Conservation (phyloP, 1,140 invertebrate genomes). For the Nymphalis io region DNA sequence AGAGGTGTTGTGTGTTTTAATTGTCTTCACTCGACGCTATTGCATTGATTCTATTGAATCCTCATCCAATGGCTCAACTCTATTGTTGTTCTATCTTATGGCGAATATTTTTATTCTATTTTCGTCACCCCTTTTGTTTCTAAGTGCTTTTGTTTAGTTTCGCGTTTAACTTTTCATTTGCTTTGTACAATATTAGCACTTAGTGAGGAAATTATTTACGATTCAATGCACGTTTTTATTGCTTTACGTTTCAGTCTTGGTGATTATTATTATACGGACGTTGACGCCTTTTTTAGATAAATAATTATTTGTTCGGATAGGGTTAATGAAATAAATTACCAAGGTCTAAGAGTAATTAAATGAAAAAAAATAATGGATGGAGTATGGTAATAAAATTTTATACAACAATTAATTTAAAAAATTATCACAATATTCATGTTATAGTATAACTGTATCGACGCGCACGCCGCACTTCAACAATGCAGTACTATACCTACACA, state of each 20-base stretch:
- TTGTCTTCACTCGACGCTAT: slow-evolving; percentile 28
- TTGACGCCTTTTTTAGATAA: too few species aligned
- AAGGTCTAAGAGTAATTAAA: too few species aligned
- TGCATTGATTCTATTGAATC: slow-evolving; percentile 37
- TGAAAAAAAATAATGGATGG: too few species aligned
- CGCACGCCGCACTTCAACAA: too few species aligned
- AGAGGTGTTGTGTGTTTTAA: slow-evolving; percentile 40
- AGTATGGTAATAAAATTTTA: too few species aligned
- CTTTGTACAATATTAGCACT: background rate
- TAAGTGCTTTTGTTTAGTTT: slow-evolving; percentile 16
- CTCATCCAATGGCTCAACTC: slow-evolving; percentile 14
- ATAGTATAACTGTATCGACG: too few species aligned
- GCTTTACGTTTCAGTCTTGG: background rate
- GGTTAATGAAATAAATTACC: too few species aligned
- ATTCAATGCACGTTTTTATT: background rate
- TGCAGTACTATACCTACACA: too few species aligned
- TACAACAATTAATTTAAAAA: too few species aligned
- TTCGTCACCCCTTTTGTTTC: slow-evolving; percentile 24
- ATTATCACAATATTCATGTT: too few species aligned
- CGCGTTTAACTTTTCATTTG: slow-evolving; percentile 3
- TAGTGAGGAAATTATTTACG: background rate
- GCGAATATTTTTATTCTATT: slow-evolving; percentile 17
- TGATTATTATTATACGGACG: background rate
- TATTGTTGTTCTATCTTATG: slow-evolving; percentile 25
- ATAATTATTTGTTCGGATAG: too few species aligned